A percentile compares a stretch with the other conserved stretches of the same genome.
Evolutionary conservation across 2,797 vertebrate species (phyloP).

Genomic region (Acanthurus lineatus): DNA sequence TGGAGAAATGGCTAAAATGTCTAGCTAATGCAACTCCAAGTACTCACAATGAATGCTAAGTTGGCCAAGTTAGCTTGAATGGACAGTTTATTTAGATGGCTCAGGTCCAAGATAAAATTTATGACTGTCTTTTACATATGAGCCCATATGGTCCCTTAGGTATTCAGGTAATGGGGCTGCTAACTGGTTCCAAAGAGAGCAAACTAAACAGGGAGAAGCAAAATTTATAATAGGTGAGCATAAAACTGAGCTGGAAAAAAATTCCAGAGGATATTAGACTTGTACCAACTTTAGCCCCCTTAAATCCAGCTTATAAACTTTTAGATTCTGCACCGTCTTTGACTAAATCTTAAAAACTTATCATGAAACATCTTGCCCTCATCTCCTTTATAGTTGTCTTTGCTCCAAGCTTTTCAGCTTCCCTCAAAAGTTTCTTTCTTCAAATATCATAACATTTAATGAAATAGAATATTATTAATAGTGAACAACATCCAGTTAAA

Average conservation of each 20-base stretch:
- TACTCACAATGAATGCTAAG: background rate
- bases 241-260: conserved; percentile 2
- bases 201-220: background rate
- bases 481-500: background rate
- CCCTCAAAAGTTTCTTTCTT: background rate
- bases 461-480: too few species aligned
- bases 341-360: background rate
- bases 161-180: too few species aligned
- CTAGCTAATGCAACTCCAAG: background rate
- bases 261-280: background rate
- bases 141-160: background rate
- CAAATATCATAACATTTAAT: too few species aligned
- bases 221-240: background rate
- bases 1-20: too few species aligned
- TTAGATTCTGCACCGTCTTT: background rate
- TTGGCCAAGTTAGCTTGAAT: background rate
- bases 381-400: background rate
- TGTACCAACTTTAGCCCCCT: background rate
- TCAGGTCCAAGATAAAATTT: background rate
- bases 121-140: background rate
- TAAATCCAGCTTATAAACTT: background rate
- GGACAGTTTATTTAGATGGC: background rate
- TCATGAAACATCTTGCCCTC: background rate
- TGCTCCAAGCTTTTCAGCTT: background rate
- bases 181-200: too few species aligned